Percentiles rank a stretch among this genome's conserved stretches.
These are phyloP conservation scores for Sarcophaga subvicina DNA, from an alignment of 2,888 invertebrate genomes.

Conservation along the genomic window DNA sequence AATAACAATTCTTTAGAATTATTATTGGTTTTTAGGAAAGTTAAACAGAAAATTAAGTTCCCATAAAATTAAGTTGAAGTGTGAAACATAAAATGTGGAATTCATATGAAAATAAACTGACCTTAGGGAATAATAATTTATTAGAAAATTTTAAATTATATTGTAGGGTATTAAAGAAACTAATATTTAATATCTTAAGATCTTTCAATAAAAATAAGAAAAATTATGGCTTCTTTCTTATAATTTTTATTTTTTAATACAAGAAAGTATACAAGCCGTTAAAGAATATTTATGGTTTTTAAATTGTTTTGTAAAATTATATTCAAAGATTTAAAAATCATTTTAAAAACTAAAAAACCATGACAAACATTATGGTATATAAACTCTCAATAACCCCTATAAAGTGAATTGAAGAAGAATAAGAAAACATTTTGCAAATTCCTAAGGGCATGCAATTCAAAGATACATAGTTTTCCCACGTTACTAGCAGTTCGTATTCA, in stretches of 20 bases:
- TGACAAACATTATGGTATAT: too few species aligned
- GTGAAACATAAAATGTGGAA: constrained; percentile 15
- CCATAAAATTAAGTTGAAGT: constrained; percentile 31
- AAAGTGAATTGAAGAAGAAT: background rate
- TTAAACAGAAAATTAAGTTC: constrained; percentile 39
- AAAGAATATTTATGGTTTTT: constrained; percentile 22
- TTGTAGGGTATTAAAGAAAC: background rate
- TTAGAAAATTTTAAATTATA: constrained; percentile 8
- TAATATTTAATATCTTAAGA: constrained; percentile 18
- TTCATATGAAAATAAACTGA: constrained; percentile 32
- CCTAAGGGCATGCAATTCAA: constrained; percentile 20
- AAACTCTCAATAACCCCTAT: background rate
- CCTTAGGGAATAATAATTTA: constrained; percentile 28
- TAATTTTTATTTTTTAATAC: too few species aligned
- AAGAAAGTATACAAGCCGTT: background rate
- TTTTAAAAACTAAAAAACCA: too few species aligned
- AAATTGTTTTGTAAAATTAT: constrained; percentile 5
- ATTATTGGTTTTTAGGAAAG: background rate
- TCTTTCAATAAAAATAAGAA: constrained; percentile 28
- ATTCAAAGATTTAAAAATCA: too few species aligned
- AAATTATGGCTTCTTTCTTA: constrained; percentile 9
- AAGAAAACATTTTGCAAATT: constrained; percentile 36
- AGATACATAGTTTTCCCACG: constrained; percentile 42
- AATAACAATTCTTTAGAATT: constrained; percentile 34
- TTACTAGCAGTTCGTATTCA: background rate